Percentiles rank a stretch among this genome's conserved stretches.
Evolutionary conservation across 2,888 invertebrate species (phyloP).

Genomic region (Dascillus cervinus): DNA sequence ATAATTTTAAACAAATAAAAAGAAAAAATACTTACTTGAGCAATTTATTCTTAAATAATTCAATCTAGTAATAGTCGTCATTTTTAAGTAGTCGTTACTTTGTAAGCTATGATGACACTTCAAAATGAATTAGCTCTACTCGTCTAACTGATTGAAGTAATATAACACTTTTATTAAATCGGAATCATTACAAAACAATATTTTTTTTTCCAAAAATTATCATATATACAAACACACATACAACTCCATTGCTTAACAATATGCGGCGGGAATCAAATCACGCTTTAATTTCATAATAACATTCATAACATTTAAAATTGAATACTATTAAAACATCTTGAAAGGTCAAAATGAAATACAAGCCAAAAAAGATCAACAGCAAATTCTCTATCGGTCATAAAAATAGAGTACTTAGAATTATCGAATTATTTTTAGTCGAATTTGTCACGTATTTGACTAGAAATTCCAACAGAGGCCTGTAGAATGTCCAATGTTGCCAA

Average conservation of each 20-base stretch:
- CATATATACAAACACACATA: slow-evolving; percentile 34
- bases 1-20: too few relatives aligned
- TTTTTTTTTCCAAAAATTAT: slow-evolving; percentile 24
- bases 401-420: slow-evolving; percentile 10
- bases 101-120: too few relatives aligned
- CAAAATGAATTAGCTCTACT: too few relatives aligned
- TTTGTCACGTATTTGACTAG: slow-evolving; percentile 26
- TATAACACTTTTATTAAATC: too few relatives aligned
- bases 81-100: too few relatives aligned
- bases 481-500: slow-evolving; percentile 36
- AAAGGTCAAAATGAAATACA: slow-evolving; percentile 6
- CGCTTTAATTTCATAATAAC: slow-evolving; percentile 5
- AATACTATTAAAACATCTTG: slow-evolving; percentile 8
- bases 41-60: too few relatives aligned
- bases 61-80: too few relatives aligned
- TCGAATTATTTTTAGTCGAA: slow-evolving; percentile 16
- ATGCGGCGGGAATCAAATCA: slow-evolving; percentile 52
- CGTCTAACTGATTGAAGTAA: too few relatives aligned
- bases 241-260: slow-evolving; percentile 63
- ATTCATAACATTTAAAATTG: slow-evolving; percentile 5
- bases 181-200: too few relatives aligned
- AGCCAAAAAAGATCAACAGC: slow-evolving; percentile 7
- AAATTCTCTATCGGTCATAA: slow-evolving; percentile 10
- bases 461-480: slow-evolving; percentile 12
- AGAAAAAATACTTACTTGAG: too few relatives aligned